Base-by-base conservation (phyloP, 2,797 vertebrate species). In the Denticeps clupeoides region DNA sequence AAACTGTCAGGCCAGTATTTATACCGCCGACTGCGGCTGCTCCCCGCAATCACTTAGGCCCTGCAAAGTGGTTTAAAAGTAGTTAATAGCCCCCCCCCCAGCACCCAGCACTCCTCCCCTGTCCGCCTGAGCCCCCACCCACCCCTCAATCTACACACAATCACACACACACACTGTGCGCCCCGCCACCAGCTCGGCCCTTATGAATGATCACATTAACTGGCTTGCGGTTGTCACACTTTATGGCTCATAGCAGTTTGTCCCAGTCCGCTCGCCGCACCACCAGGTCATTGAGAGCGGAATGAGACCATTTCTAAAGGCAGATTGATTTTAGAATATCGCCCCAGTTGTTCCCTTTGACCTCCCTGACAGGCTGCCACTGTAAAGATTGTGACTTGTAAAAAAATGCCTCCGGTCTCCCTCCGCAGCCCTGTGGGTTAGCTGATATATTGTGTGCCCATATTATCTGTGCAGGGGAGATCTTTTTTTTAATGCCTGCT, bases 1-100 rank as follows among this genome's bases (percentile, higher is more conserved):
- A 94, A 96, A 89, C 84, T 95, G 93, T 96, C 92, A 90, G 68
- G 71, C 63, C 74, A 82, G 84, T 95, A 96, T 96, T 96, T 95
- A 95, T 92, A 85, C 75, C 80, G 10, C 9, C 42, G 37, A 72
- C 57, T 75, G 71, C n/a, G n/a, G n/a, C 76, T 75, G 72, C 77
- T 80, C 74, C 74, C 80, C 72, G 73, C 81, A 79, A 87, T 85
- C 81, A 82, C 83, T 86, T 85, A 83, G 77, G 80, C 80, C 77
- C 79, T 67, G 80, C 80, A 73, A 71, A 73, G 78, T 80, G 79
- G 78, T 87, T 90, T 85, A 83, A 82, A 87, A 84, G 83, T 89
- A 88, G 76, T 87, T 90, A 89, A 90, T 89, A 85, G 84, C 82
- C 76, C 73, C 58, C 49, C 46, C 53, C 57, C 49, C 41, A 48